Percentiles rank a stretch among this genome's conserved stretches.
phyloP scores from a whole-genome alignment of 2,888 invertebrate species.

The Macrosoma leucophasiata region DNA sequence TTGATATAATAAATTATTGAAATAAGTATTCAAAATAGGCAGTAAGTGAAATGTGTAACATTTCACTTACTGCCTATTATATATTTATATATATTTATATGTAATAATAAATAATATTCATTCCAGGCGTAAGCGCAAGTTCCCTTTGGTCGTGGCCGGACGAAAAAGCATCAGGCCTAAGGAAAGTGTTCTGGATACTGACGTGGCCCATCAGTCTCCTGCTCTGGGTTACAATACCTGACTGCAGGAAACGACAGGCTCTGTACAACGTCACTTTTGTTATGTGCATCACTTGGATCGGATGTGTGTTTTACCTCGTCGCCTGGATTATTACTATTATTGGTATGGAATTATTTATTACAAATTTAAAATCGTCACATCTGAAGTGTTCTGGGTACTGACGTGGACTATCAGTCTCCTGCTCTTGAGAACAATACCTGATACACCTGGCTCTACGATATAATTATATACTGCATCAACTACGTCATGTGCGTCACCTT shows the following conservation, averaged over 20 bases:
- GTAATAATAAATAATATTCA: no score
- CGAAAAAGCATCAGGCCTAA: conserved; percentile 48
- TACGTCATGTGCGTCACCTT: conserved; percentile 87
- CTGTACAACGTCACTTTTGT: conserved; percentile 82
- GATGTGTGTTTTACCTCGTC: conserved; percentile 85
- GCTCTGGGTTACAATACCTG: conserved; percentile 85
- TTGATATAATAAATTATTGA: no score
- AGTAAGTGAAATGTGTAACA: no score
- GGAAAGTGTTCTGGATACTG: conserved; percentile 74
- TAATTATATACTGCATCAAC: conserved; percentile 81
- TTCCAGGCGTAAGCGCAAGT: conserved; percentile 40
- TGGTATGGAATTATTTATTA: no score
- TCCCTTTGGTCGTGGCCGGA: conserved; percentile 77
- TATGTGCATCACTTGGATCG: conserved; percentile 90
- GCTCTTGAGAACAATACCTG: conserved; percentile 85
- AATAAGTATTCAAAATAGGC: no score
- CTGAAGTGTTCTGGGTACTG: conserved; percentile 75
- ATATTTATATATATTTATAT: no score
- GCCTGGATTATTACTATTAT: conserved; percentile 90
- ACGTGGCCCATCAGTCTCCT: conserved; percentile 85
- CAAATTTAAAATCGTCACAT: no score
- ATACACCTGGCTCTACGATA: conserved; percentile 73
- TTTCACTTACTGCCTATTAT: no score
- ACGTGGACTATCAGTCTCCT: conserved; percentile 85
- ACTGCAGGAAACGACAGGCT: conserved; percentile 78